Conservation (phyloP, 2,888 invertebrate genomes). For the Sipha maydis region DNA sequence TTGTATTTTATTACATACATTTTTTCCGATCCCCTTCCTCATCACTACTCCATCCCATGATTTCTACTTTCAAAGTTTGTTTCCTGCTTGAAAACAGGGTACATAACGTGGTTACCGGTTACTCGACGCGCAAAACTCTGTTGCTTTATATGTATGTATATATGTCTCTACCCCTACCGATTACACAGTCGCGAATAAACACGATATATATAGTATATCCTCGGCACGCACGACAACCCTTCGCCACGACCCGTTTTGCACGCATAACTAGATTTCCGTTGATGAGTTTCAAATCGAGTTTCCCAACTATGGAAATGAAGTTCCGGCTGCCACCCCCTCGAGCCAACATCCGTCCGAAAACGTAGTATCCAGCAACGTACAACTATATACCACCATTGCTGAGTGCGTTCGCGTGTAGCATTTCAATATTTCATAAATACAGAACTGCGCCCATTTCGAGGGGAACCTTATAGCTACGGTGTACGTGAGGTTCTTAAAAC, state of each 20-base stretch:
- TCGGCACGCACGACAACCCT: constrained; percentile 60
- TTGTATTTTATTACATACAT: constrained; percentile 8
- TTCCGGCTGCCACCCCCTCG: constrained; percentile 51
- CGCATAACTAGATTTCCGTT: constrained; percentile 64
- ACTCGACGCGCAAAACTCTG: constrained; percentile 39
- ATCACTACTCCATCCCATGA: background rate
- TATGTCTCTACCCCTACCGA: constrained; percentile 12
- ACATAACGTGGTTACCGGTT: constrained; percentile 58
- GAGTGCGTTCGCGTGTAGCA: constrained; percentile 46
- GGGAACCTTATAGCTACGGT: background rate
- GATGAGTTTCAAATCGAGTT: constrained; percentile 64
- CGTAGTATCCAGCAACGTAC: background rate
- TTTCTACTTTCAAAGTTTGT: constrained; percentile 52
- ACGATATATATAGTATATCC: constrained; percentile 14
- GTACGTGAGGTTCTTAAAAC: constrained; percentile 52
- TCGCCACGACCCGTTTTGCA: constrained; percentile 55
- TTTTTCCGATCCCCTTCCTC: constrained; percentile 31
- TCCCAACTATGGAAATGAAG: constrained; percentile 63
- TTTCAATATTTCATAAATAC: constrained; percentile 58
- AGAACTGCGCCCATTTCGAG: constrained; percentile 13
- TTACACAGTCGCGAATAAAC: background rate
- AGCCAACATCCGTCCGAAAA: constrained; percentile 57
- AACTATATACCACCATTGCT: background rate
- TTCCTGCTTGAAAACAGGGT: constrained; percentile 45
- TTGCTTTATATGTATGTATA: background rate